Evolutionary conservation across 2,797 vertebrate genomes (phyloP).

Genomic region (Xerus rutilus): DNA sequence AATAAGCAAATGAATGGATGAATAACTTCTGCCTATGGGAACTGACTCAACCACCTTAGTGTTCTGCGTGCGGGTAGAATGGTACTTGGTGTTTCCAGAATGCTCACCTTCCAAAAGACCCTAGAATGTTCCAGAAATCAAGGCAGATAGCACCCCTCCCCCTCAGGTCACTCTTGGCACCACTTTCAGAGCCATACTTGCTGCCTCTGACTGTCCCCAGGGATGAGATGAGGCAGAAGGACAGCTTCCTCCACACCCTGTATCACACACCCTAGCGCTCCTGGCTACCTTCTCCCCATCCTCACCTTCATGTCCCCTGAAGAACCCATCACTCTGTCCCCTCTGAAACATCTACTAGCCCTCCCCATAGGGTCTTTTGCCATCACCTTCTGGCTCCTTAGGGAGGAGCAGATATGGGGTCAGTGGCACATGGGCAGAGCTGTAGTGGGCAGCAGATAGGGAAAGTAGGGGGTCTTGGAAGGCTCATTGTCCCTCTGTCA

Average conservation of each 20-base stretch:
- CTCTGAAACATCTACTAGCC: background rate
- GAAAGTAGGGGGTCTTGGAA: accelerated
- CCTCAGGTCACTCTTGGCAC: background rate
- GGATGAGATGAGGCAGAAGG: background rate
- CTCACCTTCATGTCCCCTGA: too few relatives aligned
- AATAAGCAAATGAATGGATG: background rate
- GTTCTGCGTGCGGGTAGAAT: background rate
- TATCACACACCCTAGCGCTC: background rate
- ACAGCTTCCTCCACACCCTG: background rate
- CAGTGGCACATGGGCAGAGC: background rate
- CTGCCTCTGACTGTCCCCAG: background rate
- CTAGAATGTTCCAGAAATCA: background rate
- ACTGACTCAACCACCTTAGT: background rate
- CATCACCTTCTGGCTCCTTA: background rate
- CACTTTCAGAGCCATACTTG: background rate
- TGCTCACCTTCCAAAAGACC: background rate
- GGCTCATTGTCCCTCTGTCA: background rate
- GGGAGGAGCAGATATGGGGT: background rate
- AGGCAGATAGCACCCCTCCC: background rate
- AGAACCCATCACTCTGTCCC: background rate
- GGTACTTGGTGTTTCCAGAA: background rate
- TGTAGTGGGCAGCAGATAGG: background rate
- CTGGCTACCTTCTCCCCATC: background rate
- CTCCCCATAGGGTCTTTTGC: background rate
- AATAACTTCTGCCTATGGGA: background rate